Base-by-base conservation (phyloP, 2,888 invertebrate species). In the Acanthosepion pharaonis region DNA sequence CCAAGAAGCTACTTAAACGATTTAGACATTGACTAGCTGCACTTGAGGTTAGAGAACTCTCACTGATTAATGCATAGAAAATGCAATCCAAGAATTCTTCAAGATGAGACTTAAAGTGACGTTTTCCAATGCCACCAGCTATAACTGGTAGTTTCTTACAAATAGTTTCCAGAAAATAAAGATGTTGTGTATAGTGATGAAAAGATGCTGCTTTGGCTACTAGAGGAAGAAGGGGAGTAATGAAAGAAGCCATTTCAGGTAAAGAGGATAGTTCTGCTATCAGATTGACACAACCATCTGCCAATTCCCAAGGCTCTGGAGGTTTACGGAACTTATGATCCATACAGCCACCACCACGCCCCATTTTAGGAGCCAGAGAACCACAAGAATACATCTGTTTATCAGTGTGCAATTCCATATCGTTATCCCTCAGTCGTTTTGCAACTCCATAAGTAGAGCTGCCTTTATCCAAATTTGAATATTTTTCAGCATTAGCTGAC, bases 351-450 rank as follows among this genome's bases (percentile, higher is more conserved):
- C 95, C 95, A 33, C 97, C 97, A 91, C 97, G 96, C 28, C 97
- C 97, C 98, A 98, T 98, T 96, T 98, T 98, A 33, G 98, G 98
- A 28, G 98, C 98, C 95, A 98, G 96, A 6, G 98, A 98, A 1
- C 98, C 98, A 97, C 98, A 98, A 0, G 98, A 98, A 96, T 98
- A 98, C 98, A 98, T 98, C 97, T 98, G 96, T 18, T 55, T 97
- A 96, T 98, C 97, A 49, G 97, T 97, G 95, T 98, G 98, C 18
- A 98, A 96, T 5, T 97, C 97, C 96, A 97, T 96, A 96, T 98
- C 98, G 96, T 98, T 98, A 95, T 98, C 98, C 92, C 97, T 96
- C n/a, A 97, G 95, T 94, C 96, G 96, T 96, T 98, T 98, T 18
- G 97, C 97, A 25, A 98, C 97, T 53, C 98, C 97, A 96, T 97